A percentile compares a stretch with the other conserved stretches of the same genome.
Conservation (phyloP, 2,113 vertebrate species). For the Onychostruthus taczanowskii region DNA sequence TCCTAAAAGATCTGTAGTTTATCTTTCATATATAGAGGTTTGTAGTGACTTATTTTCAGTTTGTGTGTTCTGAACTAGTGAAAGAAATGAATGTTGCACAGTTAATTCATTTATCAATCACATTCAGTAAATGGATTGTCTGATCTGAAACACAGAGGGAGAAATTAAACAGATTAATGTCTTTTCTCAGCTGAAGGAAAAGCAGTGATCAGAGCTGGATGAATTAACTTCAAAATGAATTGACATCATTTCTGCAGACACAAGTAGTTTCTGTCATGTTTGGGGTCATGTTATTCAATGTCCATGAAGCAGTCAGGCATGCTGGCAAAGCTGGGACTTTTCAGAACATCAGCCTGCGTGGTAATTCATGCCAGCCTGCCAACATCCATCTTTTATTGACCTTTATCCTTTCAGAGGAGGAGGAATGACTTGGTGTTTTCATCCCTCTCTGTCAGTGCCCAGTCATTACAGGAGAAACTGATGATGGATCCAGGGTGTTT, state of each 20-base stretch:
- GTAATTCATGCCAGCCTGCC: conserved; percentile 12
- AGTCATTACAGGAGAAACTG: neutral
- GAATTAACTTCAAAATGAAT: neutral
- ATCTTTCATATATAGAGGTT: neutral
- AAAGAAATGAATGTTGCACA: neutral
- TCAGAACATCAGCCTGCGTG: neutral
- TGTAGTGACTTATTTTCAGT: neutral
- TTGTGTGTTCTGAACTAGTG: neutral
- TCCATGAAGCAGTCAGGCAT: neutral
- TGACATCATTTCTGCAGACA: neutral
- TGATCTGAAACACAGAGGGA: conserved; percentile 10
- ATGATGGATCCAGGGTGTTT: neutral
- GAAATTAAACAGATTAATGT: conserved; percentile 32
- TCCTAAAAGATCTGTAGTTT: neutral
- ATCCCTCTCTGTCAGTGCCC: neutral
- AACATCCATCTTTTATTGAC: neutral
- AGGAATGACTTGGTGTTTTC: neutral
- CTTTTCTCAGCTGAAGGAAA: conserved; percentile 14
- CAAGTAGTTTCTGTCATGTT: neutral
- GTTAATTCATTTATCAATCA: conserved; percentile 37
- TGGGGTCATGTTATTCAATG: neutral
- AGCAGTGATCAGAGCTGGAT: neutral
- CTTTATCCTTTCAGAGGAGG: conserved; percentile 5
- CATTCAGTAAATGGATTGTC: neutral
- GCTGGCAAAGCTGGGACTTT: neutral